phyloP scores from a whole-genome alignment of 1,140 invertebrate species.

The Drosophila nigromelanica region DNA sequence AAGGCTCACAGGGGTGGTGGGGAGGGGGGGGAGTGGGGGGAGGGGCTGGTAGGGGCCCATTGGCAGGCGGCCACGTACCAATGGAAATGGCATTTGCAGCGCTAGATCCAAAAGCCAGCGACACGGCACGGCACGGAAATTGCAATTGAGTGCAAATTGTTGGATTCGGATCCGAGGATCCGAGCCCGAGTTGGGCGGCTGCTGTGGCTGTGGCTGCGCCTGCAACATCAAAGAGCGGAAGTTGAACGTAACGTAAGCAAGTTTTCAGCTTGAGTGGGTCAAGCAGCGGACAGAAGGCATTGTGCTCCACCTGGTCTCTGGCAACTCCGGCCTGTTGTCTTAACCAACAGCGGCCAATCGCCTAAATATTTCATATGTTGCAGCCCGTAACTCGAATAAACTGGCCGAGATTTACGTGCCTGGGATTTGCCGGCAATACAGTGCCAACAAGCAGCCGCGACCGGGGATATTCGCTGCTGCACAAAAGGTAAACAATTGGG shows the following conservation, averaged over 20 bases:
- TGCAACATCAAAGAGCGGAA: neutral
- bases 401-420: conserved; percentile 33
- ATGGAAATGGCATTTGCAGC: conserved; percentile 62
- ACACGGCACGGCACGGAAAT: conserved; percentile 71
- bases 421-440: conserved; percentile 4
- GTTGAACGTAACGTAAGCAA: conserved; percentile 1
- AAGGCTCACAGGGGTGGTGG: neutral
- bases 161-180: conserved; percentile 5
- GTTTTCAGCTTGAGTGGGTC: conserved; percentile 19
- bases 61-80: conserved; percentile 60
- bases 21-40: neutral
- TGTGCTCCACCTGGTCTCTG: neutral
- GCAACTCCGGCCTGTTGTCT: neutral
- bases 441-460: too few species aligned
- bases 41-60: neutral
- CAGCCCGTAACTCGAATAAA: conserved; percentile 44
- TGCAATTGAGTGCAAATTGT: conserved; percentile 80
- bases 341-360: conserved; percentile 2
- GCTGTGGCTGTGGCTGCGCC: neutral
- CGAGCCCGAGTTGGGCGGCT: too few species aligned
- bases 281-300: neutral
- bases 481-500: conserved; percentile 30
- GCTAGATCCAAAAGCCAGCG: conserved; percentile 27
- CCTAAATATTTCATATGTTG: conserved; percentile 43
- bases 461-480: neutral